These are phyloP conservation scores for Spodoptera exigua DNA, from an alignment of 2,888 invertebrate genomes.

Conservation along the genomic window DNA sequence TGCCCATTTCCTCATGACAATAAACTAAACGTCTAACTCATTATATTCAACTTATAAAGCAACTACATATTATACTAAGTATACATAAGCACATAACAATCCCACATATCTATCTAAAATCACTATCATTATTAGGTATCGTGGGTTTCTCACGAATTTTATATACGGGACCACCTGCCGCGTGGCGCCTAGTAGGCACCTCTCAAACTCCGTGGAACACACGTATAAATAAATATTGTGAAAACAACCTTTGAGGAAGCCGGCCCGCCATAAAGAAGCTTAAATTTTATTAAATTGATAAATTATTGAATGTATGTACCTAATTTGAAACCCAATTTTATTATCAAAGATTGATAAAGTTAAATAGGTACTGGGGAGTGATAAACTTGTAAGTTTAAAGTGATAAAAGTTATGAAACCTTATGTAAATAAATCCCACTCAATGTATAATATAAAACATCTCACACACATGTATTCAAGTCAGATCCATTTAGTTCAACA, in stretches of 20 bases:
- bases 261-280: conserved; percentile 31
- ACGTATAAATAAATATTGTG: conserved; percentile 37
- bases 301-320: neutral
- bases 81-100: conserved; percentile 1
- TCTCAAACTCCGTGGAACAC: conserved; percentile 25
- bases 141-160: conserved; percentile 47
- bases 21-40: no score
- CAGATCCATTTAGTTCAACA: conserved; percentile 66
- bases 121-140: conserved; percentile 30
- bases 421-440: conserved; percentile 28
- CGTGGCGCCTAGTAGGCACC: conserved; percentile 49
- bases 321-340: neutral
- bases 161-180: conserved; percentile 51
- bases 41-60: no score
- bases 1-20: no score
- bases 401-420: no score
- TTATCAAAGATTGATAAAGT: no score
- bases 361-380: no score
- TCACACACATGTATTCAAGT: conserved; percentile 57
- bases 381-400: no score
- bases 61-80: no score
- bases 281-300: conserved; percentile 20
- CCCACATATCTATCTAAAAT: conserved; percentile 28
- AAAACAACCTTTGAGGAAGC: conserved; percentile 32
- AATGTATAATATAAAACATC: conserved; percentile 38